Evolutionary conservation across 2,797 vertebrate species (phyloP), one percentile per base, ranked within the genome.

Genomic region (Bradypodion ventrale): DNA sequence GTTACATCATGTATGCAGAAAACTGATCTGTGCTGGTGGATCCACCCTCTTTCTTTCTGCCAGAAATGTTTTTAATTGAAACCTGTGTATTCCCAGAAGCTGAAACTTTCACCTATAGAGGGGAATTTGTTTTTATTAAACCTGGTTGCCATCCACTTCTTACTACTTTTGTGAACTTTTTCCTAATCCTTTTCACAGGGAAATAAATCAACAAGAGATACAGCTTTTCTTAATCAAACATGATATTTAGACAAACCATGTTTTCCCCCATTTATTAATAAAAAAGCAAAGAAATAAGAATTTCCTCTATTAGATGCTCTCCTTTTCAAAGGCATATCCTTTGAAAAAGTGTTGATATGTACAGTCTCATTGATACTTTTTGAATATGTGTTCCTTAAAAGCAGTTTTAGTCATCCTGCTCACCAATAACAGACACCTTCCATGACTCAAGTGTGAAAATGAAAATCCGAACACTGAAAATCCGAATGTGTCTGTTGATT

Each of bases 121-220:
- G 19, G 44, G 5, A 87, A 83, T 74, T 69, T 0, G 69, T 78
- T 89, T 87, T 85, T 89, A 70, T 90, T 91, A 87, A 83, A 88
- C 7, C 32, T 63, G 19, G 42, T 68, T 79, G 27, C 27, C 62
- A 63, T 65, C 82, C 29, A 29, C 2, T 44, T 73, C 72, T 25
- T 60, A 73, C 25, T 65, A 83, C 16, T 66, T 89, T 80, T 60
- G 46, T 60, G 84, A 86, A 88, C 4, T 37, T 60, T 10, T 62
- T 62, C 63, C 66, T 75, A 70, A 3, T 82, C 68, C 32, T 60
- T 79, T 49, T 35, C 77, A 7, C 7, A 85, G 63, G 42, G 35
- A 7, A 15, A 15, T 23, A 32, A 19, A 37, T 29, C 65, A n/a
- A 59, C 40, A 68, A 27, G 37, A 86, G 62, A 2, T 8, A 21